Base-by-base conservation (phyloP, 2,888 invertebrate genomes). In the Seira musarum region DNA sequence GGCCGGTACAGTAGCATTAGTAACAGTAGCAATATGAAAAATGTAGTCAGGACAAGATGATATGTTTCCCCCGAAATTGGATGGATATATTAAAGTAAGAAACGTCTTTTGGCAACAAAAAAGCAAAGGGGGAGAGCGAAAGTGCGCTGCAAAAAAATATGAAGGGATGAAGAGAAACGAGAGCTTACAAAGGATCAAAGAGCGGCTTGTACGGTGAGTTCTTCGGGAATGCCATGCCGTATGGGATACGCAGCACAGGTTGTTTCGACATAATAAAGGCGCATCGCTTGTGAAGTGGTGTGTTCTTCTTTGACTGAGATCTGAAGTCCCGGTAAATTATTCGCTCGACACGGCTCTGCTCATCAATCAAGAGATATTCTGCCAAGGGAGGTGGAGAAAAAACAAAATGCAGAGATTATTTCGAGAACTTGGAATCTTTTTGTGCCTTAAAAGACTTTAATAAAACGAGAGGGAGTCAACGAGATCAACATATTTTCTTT, bases 231-330 rank as follows among this genome's bases (percentile, higher is more conserved):
- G 92, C 94, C 87, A 96, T 95, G 0, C 93, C 93, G 80, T 94
- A 91, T 22, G 92, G 91, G 83, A 91, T 91, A 53, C 90, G 91
- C 87, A 93, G 91, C 83, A 95, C 93, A 0, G 92, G 89, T 64
- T 92, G 91, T 19, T 93, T 93, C 6, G 94, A 93, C 70, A 94
- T 91, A 0, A 95, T 95, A 87, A 93, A 95, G 0, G 93, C 93
- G 87, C 96, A 96, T 13, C 94, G 91, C 0, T 92, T 89, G 13
- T 90, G 89, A 87, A 95, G 94, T 0, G 90, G 90, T 0, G 91
- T 88, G 0, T 90, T 90, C 83, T 91, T 89, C 30, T 90, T 87
- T 0, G 92, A 83, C 72, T 84, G 83, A 25, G 19, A 2, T 61
- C 85, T 65, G 70, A 86, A 86, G 72, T 86, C 86, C 70, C 65